These are phyloP conservation scores for Ciona savignyi DNA, from an alignment of 23 tunicate genomes.

Conservation along the genomic window DNA sequence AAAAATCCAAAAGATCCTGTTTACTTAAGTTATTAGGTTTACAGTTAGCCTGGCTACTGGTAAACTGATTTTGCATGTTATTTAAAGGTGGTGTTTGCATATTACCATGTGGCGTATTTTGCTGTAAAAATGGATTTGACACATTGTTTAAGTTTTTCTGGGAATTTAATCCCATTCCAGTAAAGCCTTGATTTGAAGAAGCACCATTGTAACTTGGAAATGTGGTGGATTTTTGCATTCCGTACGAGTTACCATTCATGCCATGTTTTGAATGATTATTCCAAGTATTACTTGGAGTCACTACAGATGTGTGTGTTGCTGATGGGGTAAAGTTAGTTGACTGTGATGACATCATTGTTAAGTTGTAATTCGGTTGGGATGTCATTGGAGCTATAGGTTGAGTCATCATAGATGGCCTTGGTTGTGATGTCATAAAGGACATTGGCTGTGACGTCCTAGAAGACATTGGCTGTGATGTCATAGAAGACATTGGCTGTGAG, in stretches of 20 bases:
- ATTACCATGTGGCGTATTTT: neutral
- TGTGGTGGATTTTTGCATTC: neutral
- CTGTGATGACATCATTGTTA: conserved; percentile 1
- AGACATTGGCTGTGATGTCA: conserved; percentile 1
- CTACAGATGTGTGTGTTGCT: neutral
- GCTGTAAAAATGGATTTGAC: neutral
- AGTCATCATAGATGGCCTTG: conserved; percentile 4
- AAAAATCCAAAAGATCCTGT: neutral
- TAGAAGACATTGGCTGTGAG: conserved; percentile 2
- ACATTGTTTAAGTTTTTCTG: neutral
- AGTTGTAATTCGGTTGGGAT: neutral
- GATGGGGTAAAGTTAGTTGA: neutral
- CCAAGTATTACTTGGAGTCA: neutral
- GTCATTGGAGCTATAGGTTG: neutral
- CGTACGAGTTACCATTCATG: neutral
- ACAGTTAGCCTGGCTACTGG: no score
- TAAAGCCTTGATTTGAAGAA: neutral
- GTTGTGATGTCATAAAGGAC: conserved; percentile 14
- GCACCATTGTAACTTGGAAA: neutral
- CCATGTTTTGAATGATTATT: neutral
- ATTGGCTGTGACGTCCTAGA: neutral
- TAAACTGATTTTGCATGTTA: no score
- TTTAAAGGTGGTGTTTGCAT: neutral
- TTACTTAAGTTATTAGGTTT: neutral
- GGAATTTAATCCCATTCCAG: neutral